Evolutionary conservation across 2,797 vertebrate genomes (phyloP).

Genomic region (Avahi laniger): DNA sequence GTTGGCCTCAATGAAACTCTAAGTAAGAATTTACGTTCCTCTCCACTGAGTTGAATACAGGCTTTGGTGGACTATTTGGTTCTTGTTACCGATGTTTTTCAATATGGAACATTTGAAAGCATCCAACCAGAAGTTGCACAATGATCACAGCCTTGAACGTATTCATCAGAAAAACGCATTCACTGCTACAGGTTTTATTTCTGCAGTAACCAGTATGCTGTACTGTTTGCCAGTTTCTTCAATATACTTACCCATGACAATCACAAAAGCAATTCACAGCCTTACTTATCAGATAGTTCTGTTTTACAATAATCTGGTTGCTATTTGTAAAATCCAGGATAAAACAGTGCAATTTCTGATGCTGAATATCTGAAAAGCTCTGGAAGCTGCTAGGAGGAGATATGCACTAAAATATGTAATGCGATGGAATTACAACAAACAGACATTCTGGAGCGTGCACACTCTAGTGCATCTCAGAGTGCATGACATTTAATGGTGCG

Average conservation of each 20-base stretch:
- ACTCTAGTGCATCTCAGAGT: slow-evolving; percentile 36
- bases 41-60: slow-evolving; percentile 75
- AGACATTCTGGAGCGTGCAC: not conserved
- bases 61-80: slow-evolving; percentile 75
- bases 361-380: slow-evolving; percentile 74
- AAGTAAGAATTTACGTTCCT: slow-evolving; percentile 70
- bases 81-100: slow-evolving; percentile 80
- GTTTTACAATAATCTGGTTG: slow-evolving; percentile 79
- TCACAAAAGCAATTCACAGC: slow-evolving; percentile 77
- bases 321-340: slow-evolving; percentile 79
- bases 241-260: slow-evolving; percentile 73
- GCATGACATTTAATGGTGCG: slow-evolving; percentile 5
- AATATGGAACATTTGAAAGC: slow-evolving; percentile 74
- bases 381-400: slow-evolving; percentile 66
- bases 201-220: slow-evolving; percentile 53
- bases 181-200: slow-evolving; percentile 77
- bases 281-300: slow-evolving; percentile 78
- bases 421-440: slow-evolving; percentile 41
- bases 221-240: slow-evolving; percentile 66
- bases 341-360: slow-evolving; percentile 76
- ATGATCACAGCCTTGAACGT: slow-evolving; percentile 79
- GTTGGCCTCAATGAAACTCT: slow-evolving; percentile 74
- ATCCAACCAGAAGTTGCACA: slow-evolving; percentile 77
- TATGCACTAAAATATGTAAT: slow-evolving; percentile 52
- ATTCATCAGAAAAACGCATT: slow-evolving; percentile 74